A percentile compares a stretch with the other conserved stretches of the same genome.
Conservation (phyloP, 35 echinoderm and acorn worm genomes). For the Heliocidaris tuberculata region DNA sequence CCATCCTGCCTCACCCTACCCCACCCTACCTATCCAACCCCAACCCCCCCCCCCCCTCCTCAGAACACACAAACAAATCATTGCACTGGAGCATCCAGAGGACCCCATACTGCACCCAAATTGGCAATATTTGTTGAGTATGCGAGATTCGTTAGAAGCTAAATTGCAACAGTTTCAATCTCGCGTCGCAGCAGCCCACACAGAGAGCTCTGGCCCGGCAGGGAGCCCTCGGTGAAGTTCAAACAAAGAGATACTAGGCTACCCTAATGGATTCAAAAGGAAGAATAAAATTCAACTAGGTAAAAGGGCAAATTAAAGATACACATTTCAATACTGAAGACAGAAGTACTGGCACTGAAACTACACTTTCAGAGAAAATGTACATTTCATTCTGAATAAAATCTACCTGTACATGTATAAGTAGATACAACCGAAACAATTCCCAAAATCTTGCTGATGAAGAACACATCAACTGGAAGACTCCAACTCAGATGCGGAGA, state of each 20-base stretch:
- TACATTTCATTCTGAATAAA: too few relatives aligned
- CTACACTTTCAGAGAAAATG: too few relatives aligned
- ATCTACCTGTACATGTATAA: too few relatives aligned
- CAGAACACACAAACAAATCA: background rate
- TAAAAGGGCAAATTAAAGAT: background rate
- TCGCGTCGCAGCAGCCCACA: conserved; percentile 38
- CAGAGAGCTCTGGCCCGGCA: conserved; percentile 14
- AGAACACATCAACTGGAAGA: too few relatives aligned
- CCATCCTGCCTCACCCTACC: background rate
- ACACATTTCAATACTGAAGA: background rate
- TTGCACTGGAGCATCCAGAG: background rate
- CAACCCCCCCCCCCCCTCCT: background rate
- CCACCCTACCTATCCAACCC: background rate
- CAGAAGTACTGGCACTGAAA: too few relatives aligned
- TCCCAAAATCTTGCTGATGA: background rate
- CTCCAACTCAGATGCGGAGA: too few relatives aligned
- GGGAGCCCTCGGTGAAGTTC: background rate
- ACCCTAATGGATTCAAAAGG: background rate
- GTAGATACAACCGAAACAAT: too few relatives aligned
- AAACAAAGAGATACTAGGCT: conserved; percentile 30
- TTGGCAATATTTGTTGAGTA: conserved; percentile 53
- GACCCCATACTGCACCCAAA: conserved; percentile 42
- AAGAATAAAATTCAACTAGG: background rate
- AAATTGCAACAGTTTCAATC: conserved; percentile 49
- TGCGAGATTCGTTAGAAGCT: conserved; percentile 41